A percentile compares a stretch with the other conserved stretches of the same genome.
These are phyloP conservation scores for Phodopus roborovskii DNA, from an alignment of 2,113 vertebrate genomes.

Conservation along the genomic window DNA sequence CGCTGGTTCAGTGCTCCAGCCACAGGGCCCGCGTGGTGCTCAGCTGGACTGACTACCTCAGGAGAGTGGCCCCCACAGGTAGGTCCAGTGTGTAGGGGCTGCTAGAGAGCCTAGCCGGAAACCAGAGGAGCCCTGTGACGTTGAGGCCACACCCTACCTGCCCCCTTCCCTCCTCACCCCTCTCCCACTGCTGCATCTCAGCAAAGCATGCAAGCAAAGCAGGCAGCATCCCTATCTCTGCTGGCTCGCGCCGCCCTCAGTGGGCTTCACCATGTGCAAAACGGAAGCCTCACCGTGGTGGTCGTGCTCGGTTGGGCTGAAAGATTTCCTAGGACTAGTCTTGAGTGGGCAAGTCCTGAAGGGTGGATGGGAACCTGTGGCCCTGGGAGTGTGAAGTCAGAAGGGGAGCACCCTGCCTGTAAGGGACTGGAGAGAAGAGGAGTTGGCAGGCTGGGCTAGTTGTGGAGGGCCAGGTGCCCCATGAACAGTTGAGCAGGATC, in stretches of 20 bases:
- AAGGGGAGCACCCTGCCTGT: fast-evolving
- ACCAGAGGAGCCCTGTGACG: too few relatives aligned
- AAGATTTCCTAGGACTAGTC: neutral
- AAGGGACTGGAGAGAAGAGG: neutral
- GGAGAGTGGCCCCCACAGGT: constrained; percentile 94
- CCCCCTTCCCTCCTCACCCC: neutral
- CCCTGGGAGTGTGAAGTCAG: neutral
- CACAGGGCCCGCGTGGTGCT: constrained; percentile 89
- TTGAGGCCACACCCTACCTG: neutral
- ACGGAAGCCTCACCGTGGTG: neutral
- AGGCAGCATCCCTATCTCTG: neutral
- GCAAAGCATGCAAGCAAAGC: neutral
- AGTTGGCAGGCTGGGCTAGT: neutral
- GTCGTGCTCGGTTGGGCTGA: neutral
- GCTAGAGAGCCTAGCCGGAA: neutral
- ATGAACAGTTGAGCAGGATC: neutral
- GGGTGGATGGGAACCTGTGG: fast-evolving
- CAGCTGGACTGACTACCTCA: constrained; percentile 91
- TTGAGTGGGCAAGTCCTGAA: neutral
- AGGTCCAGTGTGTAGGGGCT: neutral
- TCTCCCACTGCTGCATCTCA: neutral
- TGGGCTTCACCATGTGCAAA: neutral
- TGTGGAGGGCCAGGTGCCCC: neutral
- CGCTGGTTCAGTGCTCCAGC: constrained; percentile 85
- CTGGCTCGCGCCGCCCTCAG: neutral